Base-by-base conservation (phyloP, 2,113 vertebrate genomes). In the Larimichthys crocea region DNA sequence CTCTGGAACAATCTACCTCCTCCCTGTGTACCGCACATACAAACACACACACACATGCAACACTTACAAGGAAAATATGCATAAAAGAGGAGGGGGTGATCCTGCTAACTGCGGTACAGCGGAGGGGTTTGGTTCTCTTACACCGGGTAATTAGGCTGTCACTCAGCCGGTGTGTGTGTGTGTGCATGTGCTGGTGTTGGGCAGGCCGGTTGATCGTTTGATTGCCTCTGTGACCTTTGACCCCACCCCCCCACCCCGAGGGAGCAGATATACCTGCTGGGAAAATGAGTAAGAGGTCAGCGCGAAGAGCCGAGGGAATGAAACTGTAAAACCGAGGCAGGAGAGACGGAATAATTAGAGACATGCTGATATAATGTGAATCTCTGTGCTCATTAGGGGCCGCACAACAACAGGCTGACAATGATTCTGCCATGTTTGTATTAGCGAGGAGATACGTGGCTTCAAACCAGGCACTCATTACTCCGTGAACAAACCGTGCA, bases 141-240 rank as follows among this genome's bases (percentile, higher is more conserved):
- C 70, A 60, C 69, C 12, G 67, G 82, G 80, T 91, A 91, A 92
- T 92, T 87, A 92, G 76, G 67, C 85, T 90, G 88, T 90, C 91
- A 91, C 11, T 91, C 91, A 92, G 0, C n/a, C 19, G 26, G 56
- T 63, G 46, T 71, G 76, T 66, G 70, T 66, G 70, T 62, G 57
- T 48, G 48, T 6, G 52, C 2, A 5, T 3, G 2, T 29, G 66
- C 48, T 48, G 46, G 11, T 16, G 4, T 4, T 29, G 29, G 31
- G 35, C 44, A 5, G n/a, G 52, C 17, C 3, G 11, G 26, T 46
- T 42, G 56, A 76, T 69, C 24, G 53, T 60, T 73, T 89, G 89
- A 92, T 90, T 90, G 89, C 81, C 59, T 86, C 17, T 0, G 69
- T 59, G 70, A 90, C 65, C 88, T 85, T 65, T 86, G 76, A 84